Evolutionary conservation across 2,888 invertebrate species (phyloP).

Genomic region (Tholera decimalis): DNA sequence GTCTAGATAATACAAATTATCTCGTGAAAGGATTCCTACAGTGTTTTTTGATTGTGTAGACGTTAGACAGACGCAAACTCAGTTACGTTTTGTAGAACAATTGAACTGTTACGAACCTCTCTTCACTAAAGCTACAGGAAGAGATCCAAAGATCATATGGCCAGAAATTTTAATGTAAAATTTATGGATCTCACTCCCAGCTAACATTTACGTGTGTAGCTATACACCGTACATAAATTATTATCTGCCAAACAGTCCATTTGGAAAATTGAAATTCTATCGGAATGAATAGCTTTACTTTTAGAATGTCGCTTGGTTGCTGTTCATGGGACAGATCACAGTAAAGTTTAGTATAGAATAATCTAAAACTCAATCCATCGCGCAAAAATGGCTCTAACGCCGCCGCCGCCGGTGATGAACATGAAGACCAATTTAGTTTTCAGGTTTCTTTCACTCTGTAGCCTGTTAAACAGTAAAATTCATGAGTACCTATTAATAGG

Average conservation of each 20-base stretch:
- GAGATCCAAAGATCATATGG: conserved; percentile 1
- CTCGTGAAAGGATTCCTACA: background rate
- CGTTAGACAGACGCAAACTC: background rate
- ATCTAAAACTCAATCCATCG: conserved; percentile 20
- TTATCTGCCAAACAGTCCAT: conserved; percentile 70
- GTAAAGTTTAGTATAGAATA: conserved; percentile 6
- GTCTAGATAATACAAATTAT: conserved; percentile 5
- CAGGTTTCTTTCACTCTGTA: background rate
- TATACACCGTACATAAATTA: conserved; percentile 68
- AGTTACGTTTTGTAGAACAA: conserved; percentile 3
- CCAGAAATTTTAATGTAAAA: conserved; percentile 25
- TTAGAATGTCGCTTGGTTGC: conserved; percentile 7
- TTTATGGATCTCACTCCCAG: conserved; percentile 30
- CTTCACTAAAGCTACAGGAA: background rate
- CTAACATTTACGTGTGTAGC: conserved; percentile 59
- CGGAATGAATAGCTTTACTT: conserved; percentile 43
- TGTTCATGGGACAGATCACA: conserved; percentile 1
- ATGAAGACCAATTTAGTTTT: conserved; percentile 6
- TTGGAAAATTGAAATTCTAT: conserved; percentile 72
- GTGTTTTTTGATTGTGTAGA: background rate
- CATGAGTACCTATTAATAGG: background rate
- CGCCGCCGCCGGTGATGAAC: background rate
- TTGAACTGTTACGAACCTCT: conserved; percentile 11
- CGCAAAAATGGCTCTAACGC: background rate
- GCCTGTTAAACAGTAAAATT: conserved; percentile 8